Percentiles rank a stretch among this genome's conserved stretches.
Conservation (phyloP, 53 echinoderm and acorn worm species). For the Hippasteria phrygiana region DNA sequence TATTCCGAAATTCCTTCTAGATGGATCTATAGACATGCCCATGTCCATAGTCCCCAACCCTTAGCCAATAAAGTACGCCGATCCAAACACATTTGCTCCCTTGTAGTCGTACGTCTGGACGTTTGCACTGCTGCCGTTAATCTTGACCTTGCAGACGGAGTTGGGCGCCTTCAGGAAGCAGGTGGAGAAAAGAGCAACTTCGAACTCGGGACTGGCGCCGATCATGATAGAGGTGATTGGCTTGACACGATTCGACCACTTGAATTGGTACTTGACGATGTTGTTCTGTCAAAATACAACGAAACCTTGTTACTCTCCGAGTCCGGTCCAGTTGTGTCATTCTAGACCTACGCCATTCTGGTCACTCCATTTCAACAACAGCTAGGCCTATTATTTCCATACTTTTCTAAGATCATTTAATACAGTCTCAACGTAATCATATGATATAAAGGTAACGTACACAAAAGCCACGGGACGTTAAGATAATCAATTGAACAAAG, state of each 20-base stretch:
- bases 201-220: slow-evolving; percentile 91
- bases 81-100: slow-evolving; percentile 63
- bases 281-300: slow-evolving; percentile 42
- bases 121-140: slow-evolving; percentile 55
- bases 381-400: too few species aligned
- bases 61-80: slow-evolving; percentile 30
- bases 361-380: too few species aligned
- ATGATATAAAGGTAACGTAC: too few species aligned
- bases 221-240: slow-evolving; percentile 72
- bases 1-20: not conserved
- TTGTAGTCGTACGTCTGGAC: slow-evolving; percentile 86
- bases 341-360: too few species aligned
- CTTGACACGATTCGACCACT: slow-evolving; percentile 74
- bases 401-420: too few species aligned
- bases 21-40: not conserved
- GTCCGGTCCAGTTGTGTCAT: too few species aligned
- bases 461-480: too few species aligned
- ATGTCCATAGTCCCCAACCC: not conserved
- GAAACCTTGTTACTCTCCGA: too few species aligned
- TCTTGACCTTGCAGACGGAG: slow-evolving; percentile 60
- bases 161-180: slow-evolving; percentile 80
- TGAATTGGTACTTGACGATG: slow-evolving; percentile 76
- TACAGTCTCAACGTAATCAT: too few species aligned
- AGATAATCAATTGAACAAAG: too few species aligned
- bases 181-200: slow-evolving; percentile 84